Evolutionary conservation across 2,888 invertebrate genomes (phyloP), one percentile per base, ranked within the genome.

Genomic region (Pyralis farinalis): DNA sequence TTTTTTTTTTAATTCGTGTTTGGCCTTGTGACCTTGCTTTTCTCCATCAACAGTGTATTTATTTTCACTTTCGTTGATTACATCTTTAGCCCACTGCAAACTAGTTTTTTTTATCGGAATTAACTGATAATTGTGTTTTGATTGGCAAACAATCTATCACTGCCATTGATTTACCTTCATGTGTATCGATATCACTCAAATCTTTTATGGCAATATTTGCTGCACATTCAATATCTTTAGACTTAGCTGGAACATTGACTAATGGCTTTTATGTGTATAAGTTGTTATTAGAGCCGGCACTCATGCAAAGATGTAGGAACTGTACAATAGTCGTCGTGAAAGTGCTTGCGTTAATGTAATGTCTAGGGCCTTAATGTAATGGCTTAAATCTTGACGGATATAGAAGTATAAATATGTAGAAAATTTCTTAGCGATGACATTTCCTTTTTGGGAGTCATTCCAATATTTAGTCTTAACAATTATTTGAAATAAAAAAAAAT

Each of bases 251-350:
- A 53, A 48, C 55, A 51, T 49, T 62, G 56, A 68, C 51, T 59
- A 61, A 62, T 62, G 47, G 44, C 43, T 58, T 46, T 41, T 43
- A 40, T 49, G 39, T 49, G 40, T 44, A 44, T 47, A 28, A 38
- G 42, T 37, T 44, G 42, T 37, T 44, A 38, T 46, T 51, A 44
- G 29, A 37, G 42, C 40, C 37, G 30, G 42, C 39, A 49, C 52
- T 52, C 51, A 49, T 49, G 50, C 53, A 16, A 50, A 55, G 45
- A 49, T 50, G 51, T 52, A 59, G 58, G 54, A 63, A 56, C 54
- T 51, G 47, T 55, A 63, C 62, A 61, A 58, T 68, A 62, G 58
- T 46, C 46, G 58, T 54, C 49, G 63, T 60, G 67, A 72, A 68
- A 66, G 71, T 63, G 61, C 51, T 49, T 40, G 38, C 46, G 60